These are phyloP conservation scores for Melanerpes formicivorus DNA, from an alignment of 2,113 vertebrate species.

Conservation along the genomic window DNA sequence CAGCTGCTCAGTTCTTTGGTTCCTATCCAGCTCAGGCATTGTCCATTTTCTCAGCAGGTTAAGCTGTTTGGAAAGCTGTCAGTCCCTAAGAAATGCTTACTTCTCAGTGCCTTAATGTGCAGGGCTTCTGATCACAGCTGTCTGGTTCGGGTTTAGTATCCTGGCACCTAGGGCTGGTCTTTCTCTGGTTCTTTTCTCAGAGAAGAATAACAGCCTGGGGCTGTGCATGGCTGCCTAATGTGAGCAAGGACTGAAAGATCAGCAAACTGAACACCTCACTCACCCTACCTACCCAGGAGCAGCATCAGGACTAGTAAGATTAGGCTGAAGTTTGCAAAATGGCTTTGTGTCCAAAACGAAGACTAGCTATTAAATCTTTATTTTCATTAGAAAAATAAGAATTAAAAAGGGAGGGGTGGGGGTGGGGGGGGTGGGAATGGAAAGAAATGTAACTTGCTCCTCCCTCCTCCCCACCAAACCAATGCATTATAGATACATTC, in stretches of 20 bases:
- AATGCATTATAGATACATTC: conserved; percentile 18
- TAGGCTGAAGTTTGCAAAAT: neutral
- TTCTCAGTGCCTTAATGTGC: neutral
- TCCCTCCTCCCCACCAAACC: neutral
- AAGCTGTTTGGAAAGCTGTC: neutral
- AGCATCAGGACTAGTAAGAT: neutral
- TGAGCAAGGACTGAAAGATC: neutral
- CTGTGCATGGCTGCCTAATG: neutral
- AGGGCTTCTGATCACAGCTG: neutral
- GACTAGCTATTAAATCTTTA: neutral
- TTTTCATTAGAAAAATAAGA: neutral
- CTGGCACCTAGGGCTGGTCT: neutral
- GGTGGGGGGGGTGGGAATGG: too few relatives aligned
- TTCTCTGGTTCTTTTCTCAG: neutral
- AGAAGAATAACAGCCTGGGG: neutral
- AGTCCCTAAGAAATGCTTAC: neutral
- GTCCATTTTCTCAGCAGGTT: neutral
- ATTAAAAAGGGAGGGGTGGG: neutral
- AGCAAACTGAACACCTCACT: neutral
- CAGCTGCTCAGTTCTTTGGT: neutral
- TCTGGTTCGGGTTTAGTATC: neutral
- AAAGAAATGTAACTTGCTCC: neutral
- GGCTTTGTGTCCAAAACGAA: neutral
- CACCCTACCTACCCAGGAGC: neutral
- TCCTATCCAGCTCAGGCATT: neutral